These are phyloP conservation scores for Ophion costatus DNA, from an alignment of 2,888 invertebrate genomes.

Conservation along the genomic window DNA sequence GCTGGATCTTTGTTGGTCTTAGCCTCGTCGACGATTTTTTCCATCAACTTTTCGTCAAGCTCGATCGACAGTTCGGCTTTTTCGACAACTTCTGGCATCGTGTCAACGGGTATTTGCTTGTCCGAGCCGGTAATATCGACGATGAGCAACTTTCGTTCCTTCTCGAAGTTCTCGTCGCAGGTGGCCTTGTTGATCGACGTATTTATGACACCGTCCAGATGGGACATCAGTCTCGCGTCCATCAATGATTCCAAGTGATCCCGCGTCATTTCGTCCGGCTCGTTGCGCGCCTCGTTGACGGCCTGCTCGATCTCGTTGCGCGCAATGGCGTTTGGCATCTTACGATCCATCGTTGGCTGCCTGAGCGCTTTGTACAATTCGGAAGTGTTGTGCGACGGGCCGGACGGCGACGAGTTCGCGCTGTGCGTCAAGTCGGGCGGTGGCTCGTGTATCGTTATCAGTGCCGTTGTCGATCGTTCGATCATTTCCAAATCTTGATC, in stretches of 20 bases:
- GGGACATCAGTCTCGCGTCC: conserved; percentile 62
- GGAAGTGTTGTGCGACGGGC: conserved; percentile 67
- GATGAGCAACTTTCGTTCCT: conserved; percentile 47
- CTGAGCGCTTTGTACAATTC: conserved; percentile 78
- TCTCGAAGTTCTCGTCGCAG: conserved; percentile 50
- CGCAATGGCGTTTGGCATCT: conserved; percentile 63
- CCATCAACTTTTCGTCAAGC: conserved; percentile 64
- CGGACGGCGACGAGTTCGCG: neutral
- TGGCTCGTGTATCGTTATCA: conserved; percentile 77
- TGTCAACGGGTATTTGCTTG: conserved; percentile 19
- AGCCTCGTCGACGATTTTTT: conserved; percentile 64
- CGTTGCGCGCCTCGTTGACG: conserved; percentile 57
- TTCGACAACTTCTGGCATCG: conserved; percentile 8
- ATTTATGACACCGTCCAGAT: conserved; percentile 63
- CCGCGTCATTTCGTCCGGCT: conserved; percentile 40
- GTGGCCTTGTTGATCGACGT: conserved; percentile 46
- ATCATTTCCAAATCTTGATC: conserved; percentile 78
- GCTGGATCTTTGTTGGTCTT: conserved; percentile 71
- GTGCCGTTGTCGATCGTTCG: conserved; percentile 77
- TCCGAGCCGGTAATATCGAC: conserved; percentile 52
- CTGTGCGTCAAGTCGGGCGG: conserved; percentile 60
- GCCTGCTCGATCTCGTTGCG: conserved; percentile 57
- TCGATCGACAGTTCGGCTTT: conserved; percentile 55
- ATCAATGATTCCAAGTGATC: conserved; percentile 47
- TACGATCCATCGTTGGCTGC: conserved; percentile 74